Evolutionary conservation across 2,888 invertebrate genomes (phyloP).

Genomic region (Perithous albicinctus): DNA sequence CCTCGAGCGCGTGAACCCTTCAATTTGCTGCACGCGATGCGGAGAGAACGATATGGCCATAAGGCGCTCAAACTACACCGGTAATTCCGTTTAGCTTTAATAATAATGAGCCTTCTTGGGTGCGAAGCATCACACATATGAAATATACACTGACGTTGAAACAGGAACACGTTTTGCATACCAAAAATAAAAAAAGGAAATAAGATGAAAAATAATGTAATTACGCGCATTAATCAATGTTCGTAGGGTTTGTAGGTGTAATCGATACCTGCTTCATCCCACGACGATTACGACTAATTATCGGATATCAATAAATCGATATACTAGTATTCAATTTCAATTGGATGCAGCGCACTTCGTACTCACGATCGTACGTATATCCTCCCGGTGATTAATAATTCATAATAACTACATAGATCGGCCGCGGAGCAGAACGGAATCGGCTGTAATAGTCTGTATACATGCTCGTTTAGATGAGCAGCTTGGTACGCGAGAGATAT

Average conservation of each 20-base stretch:
- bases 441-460: constrained; percentile 18
- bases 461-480: constrained; percentile 53
- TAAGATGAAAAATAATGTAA: constrained; percentile 4
- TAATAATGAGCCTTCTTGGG: constrained; percentile 40
- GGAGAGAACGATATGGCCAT: constrained; percentile 49
- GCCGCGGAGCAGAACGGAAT: constrained; percentile 53
- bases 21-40: constrained; percentile 77
- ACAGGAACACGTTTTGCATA: constrained; percentile 56
- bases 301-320: constrained; percentile 60
- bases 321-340: constrained; percentile 60
- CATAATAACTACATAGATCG: constrained; percentile 58
- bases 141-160: constrained; percentile 40
- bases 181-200: constrained; percentile 22
- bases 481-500: constrained; percentile 37
- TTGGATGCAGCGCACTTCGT: constrained; percentile 22
- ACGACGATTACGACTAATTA: constrained; percentile 54
- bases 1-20: constrained; percentile 67
- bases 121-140: constrained; percentile 5
- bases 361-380: constrained; percentile 18
- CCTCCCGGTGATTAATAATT: constrained; percentile 62
- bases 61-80: constrained; percentile 36
- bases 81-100: constrained; percentile 48
- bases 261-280: constrained; percentile 35
- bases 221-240: constrained; percentile 58
- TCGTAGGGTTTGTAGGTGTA: constrained; percentile 26